Conservation (phyloP, 2,113 vertebrate genomes). For the Dendrocopos noguchii region DNA sequence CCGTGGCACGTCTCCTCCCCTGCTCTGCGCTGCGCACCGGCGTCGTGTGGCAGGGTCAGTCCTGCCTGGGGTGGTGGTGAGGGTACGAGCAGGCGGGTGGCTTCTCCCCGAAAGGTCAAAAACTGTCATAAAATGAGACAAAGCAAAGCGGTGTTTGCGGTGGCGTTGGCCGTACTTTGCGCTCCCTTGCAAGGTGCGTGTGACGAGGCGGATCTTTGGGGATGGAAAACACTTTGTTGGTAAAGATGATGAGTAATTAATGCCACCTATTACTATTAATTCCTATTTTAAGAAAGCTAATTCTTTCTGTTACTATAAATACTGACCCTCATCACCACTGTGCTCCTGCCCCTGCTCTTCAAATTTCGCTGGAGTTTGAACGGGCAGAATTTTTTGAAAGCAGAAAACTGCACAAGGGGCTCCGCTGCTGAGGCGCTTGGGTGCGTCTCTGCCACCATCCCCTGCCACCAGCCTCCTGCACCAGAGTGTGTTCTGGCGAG, state of each 20-base stretch:
- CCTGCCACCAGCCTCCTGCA: neutral
- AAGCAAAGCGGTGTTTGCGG: neutral
- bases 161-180: neutral
- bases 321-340: neutral
- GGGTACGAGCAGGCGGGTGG: neutral
- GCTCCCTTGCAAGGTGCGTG: neutral
- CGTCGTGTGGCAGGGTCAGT: neutral
- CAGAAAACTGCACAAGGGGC: neutral
- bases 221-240: neutral
- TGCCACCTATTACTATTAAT: neutral
- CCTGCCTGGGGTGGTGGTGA: neutral
- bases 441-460: neutral
- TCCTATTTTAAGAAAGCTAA: neutral
- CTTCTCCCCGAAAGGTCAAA: neutral
- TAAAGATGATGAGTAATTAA: neutral
- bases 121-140: neutral
- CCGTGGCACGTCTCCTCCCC: neutral
- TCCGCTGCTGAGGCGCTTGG: neutral
- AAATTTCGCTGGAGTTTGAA: neutral
- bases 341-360: neutral
- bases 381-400: neutral
- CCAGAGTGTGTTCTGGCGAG: neutral
- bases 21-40: neutral
- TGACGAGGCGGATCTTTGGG: neutral
- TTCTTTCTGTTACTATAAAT: neutral